phyloP scores from a whole-genome alignment of 2,888 invertebrate genomes.

The Phengaris arion region DNA sequence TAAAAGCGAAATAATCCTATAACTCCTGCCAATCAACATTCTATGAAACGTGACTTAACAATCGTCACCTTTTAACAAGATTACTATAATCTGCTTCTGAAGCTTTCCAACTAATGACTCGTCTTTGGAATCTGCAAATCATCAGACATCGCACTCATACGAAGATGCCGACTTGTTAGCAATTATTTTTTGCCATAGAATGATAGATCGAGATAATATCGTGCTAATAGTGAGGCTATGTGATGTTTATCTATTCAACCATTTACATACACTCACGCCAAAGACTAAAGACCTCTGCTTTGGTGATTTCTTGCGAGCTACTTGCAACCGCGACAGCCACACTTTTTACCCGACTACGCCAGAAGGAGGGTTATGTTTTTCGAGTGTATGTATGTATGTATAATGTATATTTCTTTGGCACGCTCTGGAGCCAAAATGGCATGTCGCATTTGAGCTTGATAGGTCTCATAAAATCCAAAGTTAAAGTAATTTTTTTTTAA shows the following conservation, averaged over 20 bases:
- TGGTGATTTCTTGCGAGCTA: not conserved
- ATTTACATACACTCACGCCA: not conserved
- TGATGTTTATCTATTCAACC: not conserved
- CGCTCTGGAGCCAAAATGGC: too few species aligned
- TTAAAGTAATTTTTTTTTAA: too few species aligned
- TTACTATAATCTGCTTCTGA: not conserved
- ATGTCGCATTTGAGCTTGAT: too few species aligned
- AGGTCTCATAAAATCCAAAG: too few species aligned
- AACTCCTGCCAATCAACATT: not conserved
- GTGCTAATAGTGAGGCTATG: not conserved
- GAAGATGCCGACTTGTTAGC: not conserved
- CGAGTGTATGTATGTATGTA: too few species aligned
- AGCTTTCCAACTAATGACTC: not conserved
- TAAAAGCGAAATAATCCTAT: not conserved
- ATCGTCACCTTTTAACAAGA: not conserved
- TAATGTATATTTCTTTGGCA: too few species aligned
- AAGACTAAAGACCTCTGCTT: not conserved
- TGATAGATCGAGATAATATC: slow-evolving; percentile 10
- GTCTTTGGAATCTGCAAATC: slow-evolving; percentile 22
- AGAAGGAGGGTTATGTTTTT: too few species aligned
- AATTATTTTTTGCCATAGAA: not conserved
- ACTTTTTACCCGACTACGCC: too few species aligned
- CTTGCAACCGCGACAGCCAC: too few species aligned
- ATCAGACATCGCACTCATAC: not conserved
- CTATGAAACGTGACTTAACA: not conserved